Evolutionary conservation across 64 coral and sea anemone species (phyloP), one percentile per base, ranked within the genome.

Genomic region (Cladopsammia gracilis): DNA sequence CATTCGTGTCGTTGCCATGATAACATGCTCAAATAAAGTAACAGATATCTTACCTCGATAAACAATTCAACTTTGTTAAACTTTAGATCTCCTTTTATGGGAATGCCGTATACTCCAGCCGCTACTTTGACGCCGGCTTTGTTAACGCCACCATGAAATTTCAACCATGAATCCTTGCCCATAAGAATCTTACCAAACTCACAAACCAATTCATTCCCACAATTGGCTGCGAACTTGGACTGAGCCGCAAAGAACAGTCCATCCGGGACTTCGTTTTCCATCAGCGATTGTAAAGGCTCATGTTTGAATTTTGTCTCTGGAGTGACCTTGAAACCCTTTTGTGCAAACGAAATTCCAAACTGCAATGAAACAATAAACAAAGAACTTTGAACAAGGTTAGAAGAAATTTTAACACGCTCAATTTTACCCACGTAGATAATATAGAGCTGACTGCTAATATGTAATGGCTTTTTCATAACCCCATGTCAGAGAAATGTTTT

Each of bases 51-150:
- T 61, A 93, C 95, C 95, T 96, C 87, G 6, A 93, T 68, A 52
- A 90, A 96, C 19, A 89, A 4, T 67, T 96, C 95, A 70, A 96
- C 92, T 79, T 96, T 96, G 48, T 83, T 93, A 89, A 96, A 90
- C 77, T 90, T 93, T 15, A 96, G 58, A 7, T 96, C 75, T 8
- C 77, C 90, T 71, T 96, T 93, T 62, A 90, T 96, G 1, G 87
- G 86, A 56, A 86, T 79, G 26, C 88, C 78, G 7, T 82, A 76
- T 0, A 91, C 66, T 8, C 89, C 69, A 16, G 76, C 89, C 3
- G 51, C 47, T 1, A 91, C 53, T 42, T 91, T 91, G 3, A 91
- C 70, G 10, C 54, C 70, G 44, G 89, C 70, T 48, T 53, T 82
- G 15, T 71, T 71, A 10, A 91, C 56, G 20, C n/a, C 53, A 47